Conservation (phyloP, 2,888 invertebrate genomes). For the Campopleginae sp. region DNA sequence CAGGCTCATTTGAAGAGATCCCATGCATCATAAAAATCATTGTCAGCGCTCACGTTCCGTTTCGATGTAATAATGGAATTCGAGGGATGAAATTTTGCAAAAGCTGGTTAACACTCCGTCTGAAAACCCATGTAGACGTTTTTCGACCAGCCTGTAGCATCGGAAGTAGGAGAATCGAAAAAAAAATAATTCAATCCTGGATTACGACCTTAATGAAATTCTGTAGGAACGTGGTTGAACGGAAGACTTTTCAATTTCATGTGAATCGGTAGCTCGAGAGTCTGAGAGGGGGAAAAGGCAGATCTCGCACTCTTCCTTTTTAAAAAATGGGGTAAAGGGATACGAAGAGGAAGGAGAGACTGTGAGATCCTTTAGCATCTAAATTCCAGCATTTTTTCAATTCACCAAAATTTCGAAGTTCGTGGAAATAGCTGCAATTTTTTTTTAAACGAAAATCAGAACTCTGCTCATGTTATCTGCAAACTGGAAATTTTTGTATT, state of each 20-base stretch:
- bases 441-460: too few species aligned
- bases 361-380: not conserved
- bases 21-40: not conserved
- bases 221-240: constrained; percentile 70
- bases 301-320: constrained; percentile 30
- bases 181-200: constrained; percentile 75
- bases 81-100: not conserved
- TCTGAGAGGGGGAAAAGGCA: constrained; percentile 30
- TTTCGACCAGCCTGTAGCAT: constrained; percentile 32
- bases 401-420: not conserved
- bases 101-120: constrained; percentile 22
- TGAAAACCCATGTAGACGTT: constrained; percentile 25
- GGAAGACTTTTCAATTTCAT: constrained; percentile 78
- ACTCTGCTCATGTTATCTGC: too few species aligned
- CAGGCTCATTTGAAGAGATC: too few species aligned
- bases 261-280: constrained; percentile 75
- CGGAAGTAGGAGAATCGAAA: constrained; percentile 16
- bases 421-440: too few species aligned
- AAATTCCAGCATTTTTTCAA: not conserved
- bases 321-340: not conserved
- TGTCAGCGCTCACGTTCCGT: constrained; percentile 26
- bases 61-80: constrained; percentile 33
- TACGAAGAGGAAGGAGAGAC: not conserved
- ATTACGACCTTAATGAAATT: constrained; percentile 78
- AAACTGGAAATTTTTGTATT: too few species aligned